These are phyloP conservation scores for Rhinella marina DNA, from an alignment of 2,797 vertebrate species.

Conservation along the genomic window DNA sequence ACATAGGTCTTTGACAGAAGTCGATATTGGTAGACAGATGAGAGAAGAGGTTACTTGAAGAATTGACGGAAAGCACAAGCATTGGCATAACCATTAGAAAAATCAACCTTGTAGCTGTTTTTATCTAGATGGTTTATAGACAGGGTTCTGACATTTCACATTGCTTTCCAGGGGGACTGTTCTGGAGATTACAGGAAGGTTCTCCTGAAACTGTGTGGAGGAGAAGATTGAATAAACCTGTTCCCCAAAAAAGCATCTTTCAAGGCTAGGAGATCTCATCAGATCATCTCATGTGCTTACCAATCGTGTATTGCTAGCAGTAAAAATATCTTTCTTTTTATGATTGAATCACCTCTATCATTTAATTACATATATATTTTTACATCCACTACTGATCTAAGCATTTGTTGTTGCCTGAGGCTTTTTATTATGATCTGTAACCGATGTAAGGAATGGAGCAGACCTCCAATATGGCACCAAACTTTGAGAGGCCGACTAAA, in stretches of 20 bases:
- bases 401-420: no score
- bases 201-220: slow-evolving; percentile 79
- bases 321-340: slow-evolving; percentile 49
- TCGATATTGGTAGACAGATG: neutral
- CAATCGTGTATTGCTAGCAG: neutral
- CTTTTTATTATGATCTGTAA: no score
- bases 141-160: neutral
- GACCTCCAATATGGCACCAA: no score
- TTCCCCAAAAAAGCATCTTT: neutral
- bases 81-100: neutral
- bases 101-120: neutral
- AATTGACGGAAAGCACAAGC: neutral
- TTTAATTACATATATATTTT: neutral
- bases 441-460: no score
- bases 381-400: no score
- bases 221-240: slow-evolving; percentile 70
- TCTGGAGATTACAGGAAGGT: slow-evolving; percentile 81
- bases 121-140: neutral
- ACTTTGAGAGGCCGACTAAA: no score
- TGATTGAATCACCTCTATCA: neutral
- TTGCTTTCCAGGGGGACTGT: slow-evolving; percentile 74
- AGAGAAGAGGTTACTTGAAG: neutral
- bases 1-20: neutral
- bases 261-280: neutral
- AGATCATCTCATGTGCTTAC: slow-evolving; percentile 4